phyloP scores from a whole-genome alignment of 37 sponge, comb jelly and placozoan genomes.

The Aplysina aerophoba region DNA sequence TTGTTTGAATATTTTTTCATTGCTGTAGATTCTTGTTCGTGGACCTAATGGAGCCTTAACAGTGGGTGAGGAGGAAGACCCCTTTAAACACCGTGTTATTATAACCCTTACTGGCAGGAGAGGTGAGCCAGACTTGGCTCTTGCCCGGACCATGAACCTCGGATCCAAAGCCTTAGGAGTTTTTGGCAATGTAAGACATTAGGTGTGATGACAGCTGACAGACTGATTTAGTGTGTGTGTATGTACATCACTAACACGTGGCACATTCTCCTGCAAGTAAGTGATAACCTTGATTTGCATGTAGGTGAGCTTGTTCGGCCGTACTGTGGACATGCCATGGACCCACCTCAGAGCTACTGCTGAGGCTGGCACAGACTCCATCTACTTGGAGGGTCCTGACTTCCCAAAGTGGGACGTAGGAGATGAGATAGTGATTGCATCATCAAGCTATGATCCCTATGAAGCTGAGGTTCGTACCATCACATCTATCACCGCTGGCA shows the following conservation, averaged over 20 bases:
- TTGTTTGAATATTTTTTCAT: too few species aligned
- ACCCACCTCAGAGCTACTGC: slow-evolving; percentile 51
- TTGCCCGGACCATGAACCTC: slow-evolving; percentile 53
- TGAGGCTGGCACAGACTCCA: slow-evolving; percentile 9
- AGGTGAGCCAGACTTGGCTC: slow-evolving; percentile 30
- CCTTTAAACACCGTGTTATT: slow-evolving; percentile 54
- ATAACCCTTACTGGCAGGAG: slow-evolving; percentile 77
- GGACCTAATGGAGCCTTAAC: slow-evolving; percentile 59
- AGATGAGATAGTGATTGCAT: slow-evolving; percentile 77
- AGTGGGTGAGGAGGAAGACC: slow-evolving; percentile 54
- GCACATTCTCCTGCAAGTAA: background rate
- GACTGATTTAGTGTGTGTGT: slow-evolving; percentile 7
- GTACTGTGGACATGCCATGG: slow-evolving; percentile 42
- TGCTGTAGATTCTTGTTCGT: slow-evolving; percentile 68
- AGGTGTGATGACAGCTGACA: background rate
- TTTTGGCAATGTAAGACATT: slow-evolving; percentile 80
- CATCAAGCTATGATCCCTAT: slow-evolving; percentile 65
- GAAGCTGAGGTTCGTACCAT: slow-evolving; percentile 76
- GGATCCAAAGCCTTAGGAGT: slow-evolving; percentile 87
- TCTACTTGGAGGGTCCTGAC: slow-evolving; percentile 32
- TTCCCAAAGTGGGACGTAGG: slow-evolving; percentile 70
- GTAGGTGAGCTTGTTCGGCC: slow-evolving; percentile 71
- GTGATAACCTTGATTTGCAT: background rate
- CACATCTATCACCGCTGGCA: slow-evolving; percentile 1
- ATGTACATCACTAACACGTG: background rate